These are phyloP conservation scores for Seriola aureovittata DNA, from an alignment of 2,113 vertebrate species.

Conservation along the genomic window DNA sequence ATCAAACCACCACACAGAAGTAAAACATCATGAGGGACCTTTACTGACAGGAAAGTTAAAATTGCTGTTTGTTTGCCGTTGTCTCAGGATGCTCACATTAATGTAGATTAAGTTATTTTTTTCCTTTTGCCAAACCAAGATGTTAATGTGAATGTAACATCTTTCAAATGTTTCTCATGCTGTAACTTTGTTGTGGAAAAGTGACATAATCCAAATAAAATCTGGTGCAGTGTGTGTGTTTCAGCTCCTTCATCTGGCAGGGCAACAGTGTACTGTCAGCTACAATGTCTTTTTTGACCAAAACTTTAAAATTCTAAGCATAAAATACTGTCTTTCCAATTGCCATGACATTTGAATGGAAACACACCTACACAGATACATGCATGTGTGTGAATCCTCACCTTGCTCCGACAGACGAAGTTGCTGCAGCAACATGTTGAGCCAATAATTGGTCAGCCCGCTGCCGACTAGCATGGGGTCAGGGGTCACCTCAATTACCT, in stretches of 20 bases:
- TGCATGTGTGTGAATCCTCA: conserved; percentile 48
- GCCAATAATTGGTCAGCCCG: conserved; percentile 81
- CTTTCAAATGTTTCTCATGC: not conserved
- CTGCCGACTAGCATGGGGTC: conserved; percentile 67
- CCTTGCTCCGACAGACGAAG: conserved; percentile 83
- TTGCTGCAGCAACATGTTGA: conserved; percentile 84
- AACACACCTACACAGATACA: not conserved
- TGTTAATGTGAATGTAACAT: not conserved
- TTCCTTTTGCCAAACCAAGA: not conserved
- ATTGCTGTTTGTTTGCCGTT: not conserved
- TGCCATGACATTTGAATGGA: too few relatives aligned
- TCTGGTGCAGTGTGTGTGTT: not conserved
- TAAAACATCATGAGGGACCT: not conserved
- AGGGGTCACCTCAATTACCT: conserved; percentile 61
- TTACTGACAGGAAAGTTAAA: not conserved
- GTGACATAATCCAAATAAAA: not conserved
- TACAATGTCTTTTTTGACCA: not conserved
- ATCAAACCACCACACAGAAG: not conserved
- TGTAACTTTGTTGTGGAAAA: not conserved
- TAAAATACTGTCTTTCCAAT: not conserved
- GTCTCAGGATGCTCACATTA: not conserved
- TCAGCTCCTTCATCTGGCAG: too few relatives aligned
- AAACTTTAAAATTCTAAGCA: not conserved
- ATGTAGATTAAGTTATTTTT: not conserved
- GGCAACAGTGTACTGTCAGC: not conserved